Conservation (phyloP, 2,888 invertebrate genomes). For the Ceramica pisi region DNA sequence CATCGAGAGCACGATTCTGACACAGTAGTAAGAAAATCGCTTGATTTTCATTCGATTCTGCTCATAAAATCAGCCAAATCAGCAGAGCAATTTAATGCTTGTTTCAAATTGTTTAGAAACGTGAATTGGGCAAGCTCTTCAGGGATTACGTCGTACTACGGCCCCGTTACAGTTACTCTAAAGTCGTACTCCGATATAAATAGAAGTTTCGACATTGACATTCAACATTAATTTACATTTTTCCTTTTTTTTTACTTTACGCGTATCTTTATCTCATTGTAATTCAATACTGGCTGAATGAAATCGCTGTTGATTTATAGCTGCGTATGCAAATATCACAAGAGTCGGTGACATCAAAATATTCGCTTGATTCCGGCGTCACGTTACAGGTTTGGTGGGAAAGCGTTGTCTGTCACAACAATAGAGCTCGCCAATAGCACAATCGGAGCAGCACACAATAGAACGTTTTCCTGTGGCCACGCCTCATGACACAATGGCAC, state of each 20-base stretch:
- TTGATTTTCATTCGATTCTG: conserved; percentile 6
- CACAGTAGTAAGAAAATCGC: conserved; percentile 8
- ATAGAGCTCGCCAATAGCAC: conserved; percentile 86
- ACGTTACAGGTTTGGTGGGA: conserved; percentile 67
- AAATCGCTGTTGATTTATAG: conserved; percentile 36
- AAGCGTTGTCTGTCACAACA: conserved; percentile 68
- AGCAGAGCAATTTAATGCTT: conserved; percentile 14
- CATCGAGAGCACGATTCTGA: conserved; percentile 5
- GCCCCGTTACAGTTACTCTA: conserved; percentile 52
- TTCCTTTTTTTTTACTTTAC: conserved; percentile 14
- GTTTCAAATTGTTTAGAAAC: conserved; percentile 47
- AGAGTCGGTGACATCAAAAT: conserved; percentile 55
- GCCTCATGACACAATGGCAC: conserved; percentile 84
- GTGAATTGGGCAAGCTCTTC: conserved; percentile 38
- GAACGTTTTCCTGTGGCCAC: conserved; percentile 86
- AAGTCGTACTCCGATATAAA: conserved; percentile 57
- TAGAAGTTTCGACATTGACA: conserved; percentile 65
- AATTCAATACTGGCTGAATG: conserved; percentile 47
- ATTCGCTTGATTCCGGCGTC: conserved; percentile 59
- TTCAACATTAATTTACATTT: conserved; percentile 51
- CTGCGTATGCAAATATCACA: conserved; percentile 45
- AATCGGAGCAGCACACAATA: conserved; percentile 84
- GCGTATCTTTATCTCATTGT: conserved; percentile 32
- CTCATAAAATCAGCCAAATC: conserved; percentile 29
- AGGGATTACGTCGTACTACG: conserved; percentile 56